Evolutionary conservation across 2,797 vertebrate species (phyloP).

Genomic region (Ctenosaura bakeri): DNA sequence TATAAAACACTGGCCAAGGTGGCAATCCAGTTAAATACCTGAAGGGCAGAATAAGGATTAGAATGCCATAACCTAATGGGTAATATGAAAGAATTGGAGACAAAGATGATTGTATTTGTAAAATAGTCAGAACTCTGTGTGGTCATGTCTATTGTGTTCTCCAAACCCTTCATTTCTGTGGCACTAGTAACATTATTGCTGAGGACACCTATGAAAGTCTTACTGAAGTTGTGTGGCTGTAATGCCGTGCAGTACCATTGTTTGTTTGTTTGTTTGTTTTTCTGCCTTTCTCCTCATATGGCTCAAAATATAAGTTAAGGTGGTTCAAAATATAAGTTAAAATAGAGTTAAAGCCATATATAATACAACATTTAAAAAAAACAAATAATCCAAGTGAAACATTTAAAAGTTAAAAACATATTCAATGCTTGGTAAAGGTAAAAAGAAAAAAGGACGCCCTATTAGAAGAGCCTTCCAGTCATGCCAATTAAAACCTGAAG

Average conservation of each 20-base stretch:
- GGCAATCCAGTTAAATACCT: constrained; percentile 43
- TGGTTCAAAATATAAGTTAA: no score
- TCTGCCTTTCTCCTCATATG: no score
- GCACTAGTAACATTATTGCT: neutral
- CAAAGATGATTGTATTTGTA: neutral
- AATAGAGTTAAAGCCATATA: no score
- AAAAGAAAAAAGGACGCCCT: no score
- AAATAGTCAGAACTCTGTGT: neutral
- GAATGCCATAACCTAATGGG: neutral
- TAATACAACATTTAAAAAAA: no score
- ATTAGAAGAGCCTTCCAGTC: no score
- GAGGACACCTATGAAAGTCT: neutral
- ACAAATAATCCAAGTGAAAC: no score
- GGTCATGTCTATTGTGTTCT: neutral
- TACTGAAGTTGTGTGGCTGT: neutral
- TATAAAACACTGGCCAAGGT: constrained; percentile 40
- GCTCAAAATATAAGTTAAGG: no score
- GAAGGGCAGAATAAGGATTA: neutral
- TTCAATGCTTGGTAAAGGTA: neutral
- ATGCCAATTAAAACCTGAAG: no score
- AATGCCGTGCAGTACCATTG: no score
- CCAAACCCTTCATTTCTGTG: neutral
- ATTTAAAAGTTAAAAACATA: no score
- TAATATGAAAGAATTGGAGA: neutral
- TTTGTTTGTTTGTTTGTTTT: no score